Percentiles rank a stretch among this genome's conserved stretches.
phyloP scores from a whole-genome alignment of 2,113 vertebrate species.

The Oostethus manadensis region DNA sequence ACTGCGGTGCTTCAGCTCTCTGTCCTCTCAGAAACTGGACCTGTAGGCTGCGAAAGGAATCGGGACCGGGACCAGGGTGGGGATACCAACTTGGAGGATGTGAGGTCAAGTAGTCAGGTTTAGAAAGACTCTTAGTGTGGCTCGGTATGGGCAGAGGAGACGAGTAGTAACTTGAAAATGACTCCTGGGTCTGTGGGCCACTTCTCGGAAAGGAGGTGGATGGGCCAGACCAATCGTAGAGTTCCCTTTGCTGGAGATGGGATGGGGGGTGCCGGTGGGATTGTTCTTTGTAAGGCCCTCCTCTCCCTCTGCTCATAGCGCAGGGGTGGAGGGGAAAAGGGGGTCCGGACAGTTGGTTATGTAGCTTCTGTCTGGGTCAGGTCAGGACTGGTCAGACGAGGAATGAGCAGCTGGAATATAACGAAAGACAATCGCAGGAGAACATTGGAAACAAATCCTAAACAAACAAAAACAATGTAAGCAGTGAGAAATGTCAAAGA shows the following conservation, averaged over 20 bases:
- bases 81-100: neutral
- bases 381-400: constrained; percentile 19
- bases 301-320: constrained; percentile 82
- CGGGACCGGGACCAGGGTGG: neutral
- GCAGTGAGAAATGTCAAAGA: neutral
- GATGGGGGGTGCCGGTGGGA: constrained; percentile 42
- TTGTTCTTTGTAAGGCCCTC: constrained; percentile 67
- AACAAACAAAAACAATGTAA: neutral
- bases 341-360: constrained; percentile 25
- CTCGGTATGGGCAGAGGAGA: constrained; percentile 24
- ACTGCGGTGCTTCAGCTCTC: constrained; percentile 59
- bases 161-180: constrained; percentile 27
- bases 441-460: constrained; percentile 4
- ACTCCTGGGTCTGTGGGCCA: constrained; percentile 20
- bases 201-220: constrained; percentile 16
- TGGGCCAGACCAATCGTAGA: constrained; percentile 27
- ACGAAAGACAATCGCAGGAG: constrained; percentile 26
- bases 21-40: constrained; percentile 70
- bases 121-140: constrained; percentile 13
- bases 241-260: constrained; percentile 45
- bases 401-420: constrained; percentile 50
- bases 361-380: constrained; percentile 24
- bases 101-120: constrained; percentile 12
- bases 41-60: constrained; percentile 64
- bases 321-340: constrained; percentile 66